phyloP scores from a whole-genome alignment of 2,113 vertebrate species.

The rabbit (Oryctolagus cuniculus) region mOryCun1.1 NC_091432.1:234062501-234063000 shows the following conservation, averaged over 20 bases:
- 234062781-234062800: neutral
- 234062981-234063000: no score
- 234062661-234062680: neutral
- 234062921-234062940: no score
- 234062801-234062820: neutral
- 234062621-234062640: neutral
- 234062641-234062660: neutral
- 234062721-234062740: neutral
- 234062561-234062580: neutral
- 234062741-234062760: neutral
- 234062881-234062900: no score
- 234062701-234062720: neutral
- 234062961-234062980: no score
- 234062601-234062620: no score
- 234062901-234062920: no score
- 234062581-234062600: neutral
- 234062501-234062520: neutral
- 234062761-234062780: neutral
- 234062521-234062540: no score
- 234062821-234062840: neutral
- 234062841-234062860: no score
- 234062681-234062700: neutral
- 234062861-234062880: no score
- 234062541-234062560: rapidly evolving
- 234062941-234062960: no score